Conservation (phyloP, 2,888 invertebrate species). For the Trichopria drosophilae region DNA sequence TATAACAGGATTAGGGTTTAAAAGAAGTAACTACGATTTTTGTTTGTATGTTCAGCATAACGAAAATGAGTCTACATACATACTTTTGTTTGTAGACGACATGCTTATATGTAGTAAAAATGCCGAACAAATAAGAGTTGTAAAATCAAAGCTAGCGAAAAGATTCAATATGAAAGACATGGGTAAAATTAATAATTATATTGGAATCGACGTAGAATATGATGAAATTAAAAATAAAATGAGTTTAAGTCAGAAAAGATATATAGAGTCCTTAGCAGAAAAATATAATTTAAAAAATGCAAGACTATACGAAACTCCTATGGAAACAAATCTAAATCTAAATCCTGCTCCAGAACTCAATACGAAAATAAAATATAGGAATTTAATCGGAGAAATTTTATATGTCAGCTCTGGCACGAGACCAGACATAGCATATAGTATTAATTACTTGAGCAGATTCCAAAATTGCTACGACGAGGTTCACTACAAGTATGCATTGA, state of each 20-base stretch:
- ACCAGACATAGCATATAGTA: conserved; percentile 20
- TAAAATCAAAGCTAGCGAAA: conserved; percentile 1
- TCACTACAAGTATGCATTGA: conserved; percentile 24
- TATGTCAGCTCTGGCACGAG: conserved; percentile 22
- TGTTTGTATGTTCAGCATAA: conserved; percentile 23
- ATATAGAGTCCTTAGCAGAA: conserved; percentile 7
- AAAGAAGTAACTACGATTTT: conserved; percentile 24
- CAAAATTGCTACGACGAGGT: conserved; percentile 21
- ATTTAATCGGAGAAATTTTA: too few relatives aligned
- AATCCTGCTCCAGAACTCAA: conserved; percentile 2
- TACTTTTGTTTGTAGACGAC: conserved; percentile 19
- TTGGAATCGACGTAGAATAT: conserved; percentile 2
- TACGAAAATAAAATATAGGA: conserved; percentile 19
- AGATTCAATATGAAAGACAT: conserved; percentile 5
- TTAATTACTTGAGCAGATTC: conserved; percentile 25
- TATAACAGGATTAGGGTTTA: too few relatives aligned
- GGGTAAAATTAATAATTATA: conserved; percentile 2
- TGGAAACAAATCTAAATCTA: conserved; percentile 34
- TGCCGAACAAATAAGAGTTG: not conserved
- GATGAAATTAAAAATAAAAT: conserved; percentile 1
- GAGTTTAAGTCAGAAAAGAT: not conserved
- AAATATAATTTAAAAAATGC: too few relatives aligned
- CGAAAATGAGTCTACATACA: conserved; percentile 3
- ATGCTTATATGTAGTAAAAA: conserved; percentile 15
- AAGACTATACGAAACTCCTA: too few relatives aligned